Evolutionary conservation across 2,888 invertebrate species (phyloP).

Genomic region (Balanococcus diminutus): DNA sequence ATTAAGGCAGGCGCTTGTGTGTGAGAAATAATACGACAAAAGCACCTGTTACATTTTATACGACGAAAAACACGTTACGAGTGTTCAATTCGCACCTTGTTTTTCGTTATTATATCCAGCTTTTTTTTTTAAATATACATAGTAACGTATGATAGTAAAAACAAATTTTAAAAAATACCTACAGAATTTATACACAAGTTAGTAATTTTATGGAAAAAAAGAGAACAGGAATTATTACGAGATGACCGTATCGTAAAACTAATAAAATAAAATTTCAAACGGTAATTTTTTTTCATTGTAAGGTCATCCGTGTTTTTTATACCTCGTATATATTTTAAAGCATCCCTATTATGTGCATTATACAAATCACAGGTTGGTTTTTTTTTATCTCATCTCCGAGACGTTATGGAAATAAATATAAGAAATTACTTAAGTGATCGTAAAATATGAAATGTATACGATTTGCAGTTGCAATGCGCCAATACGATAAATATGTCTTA

Average conservation of each 20-base stretch:
- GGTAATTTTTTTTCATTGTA: neutral
- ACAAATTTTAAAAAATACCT: too few species aligned
- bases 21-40: neutral
- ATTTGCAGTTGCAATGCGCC: neutral
- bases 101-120: neutral
- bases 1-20: neutral
- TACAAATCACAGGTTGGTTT: neutral
- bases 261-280: neutral
- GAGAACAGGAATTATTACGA: neutral
- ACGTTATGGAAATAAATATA: neutral
- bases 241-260: neutral
- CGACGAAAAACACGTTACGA: neutral
- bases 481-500: neutral
- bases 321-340: too few species aligned
- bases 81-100: neutral
- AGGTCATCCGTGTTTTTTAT: neutral
- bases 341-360: neutral
- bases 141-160: neutral
- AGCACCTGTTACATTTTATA: slow-evolving; percentile 8
- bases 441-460: neutral
- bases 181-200: too few species aligned
- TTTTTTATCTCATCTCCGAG: neutral
- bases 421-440: neutral
- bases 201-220: too few species aligned
- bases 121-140: neutral